A percentile compares a stretch with the other conserved stretches of the same genome.
These are phyloP conservation scores for Euspilapteryx auroguttella DNA, from an alignment of 2,888 invertebrate genomes.

Conservation along the genomic window DNA sequence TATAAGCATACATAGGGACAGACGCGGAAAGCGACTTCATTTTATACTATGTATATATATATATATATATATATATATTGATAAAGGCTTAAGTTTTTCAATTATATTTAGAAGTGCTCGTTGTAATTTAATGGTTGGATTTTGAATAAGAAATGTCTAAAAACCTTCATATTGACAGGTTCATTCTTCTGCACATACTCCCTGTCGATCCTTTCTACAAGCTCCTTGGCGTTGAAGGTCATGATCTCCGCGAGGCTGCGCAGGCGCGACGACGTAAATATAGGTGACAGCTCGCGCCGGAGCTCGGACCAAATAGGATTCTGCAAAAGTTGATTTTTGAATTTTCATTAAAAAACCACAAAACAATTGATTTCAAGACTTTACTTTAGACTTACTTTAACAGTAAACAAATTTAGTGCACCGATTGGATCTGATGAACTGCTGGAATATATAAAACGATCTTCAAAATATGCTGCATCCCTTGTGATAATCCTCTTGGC, in stretches of 20 bases:
- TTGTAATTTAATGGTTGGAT: no score
- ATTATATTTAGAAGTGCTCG: no score
- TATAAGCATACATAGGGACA: no score
- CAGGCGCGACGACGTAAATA: constrained; percentile 29
- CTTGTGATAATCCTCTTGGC: constrained; percentile 24
- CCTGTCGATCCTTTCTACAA: constrained; percentile 25
- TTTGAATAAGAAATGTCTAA: no score
- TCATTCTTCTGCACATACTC: constrained; percentile 22
- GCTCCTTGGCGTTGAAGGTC: constrained; percentile 27
- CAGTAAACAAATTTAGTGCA: constrained; percentile 28
- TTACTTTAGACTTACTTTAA: no score
- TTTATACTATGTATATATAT: no score
- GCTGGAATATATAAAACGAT: constrained; percentile 21
- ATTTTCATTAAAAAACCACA: no score
- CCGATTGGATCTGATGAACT: constrained; percentile 25
- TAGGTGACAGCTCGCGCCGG: constrained; percentile 26
- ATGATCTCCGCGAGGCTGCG: constrained; percentile 28
- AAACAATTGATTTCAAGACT: no score
- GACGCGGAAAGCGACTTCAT: no score
- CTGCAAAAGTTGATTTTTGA: no score
- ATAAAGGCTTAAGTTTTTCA: no score
- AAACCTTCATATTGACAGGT: constrained; percentile 31
- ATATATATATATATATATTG: no score
- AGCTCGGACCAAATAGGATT: constrained; percentile 30
- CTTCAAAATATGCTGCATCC: constrained; percentile 25